A percentile compares a stretch with the other conserved stretches of the same genome.
Conservation (phyloP, 2,888 invertebrate species). For the Drosophila bunnanda region DNA sequence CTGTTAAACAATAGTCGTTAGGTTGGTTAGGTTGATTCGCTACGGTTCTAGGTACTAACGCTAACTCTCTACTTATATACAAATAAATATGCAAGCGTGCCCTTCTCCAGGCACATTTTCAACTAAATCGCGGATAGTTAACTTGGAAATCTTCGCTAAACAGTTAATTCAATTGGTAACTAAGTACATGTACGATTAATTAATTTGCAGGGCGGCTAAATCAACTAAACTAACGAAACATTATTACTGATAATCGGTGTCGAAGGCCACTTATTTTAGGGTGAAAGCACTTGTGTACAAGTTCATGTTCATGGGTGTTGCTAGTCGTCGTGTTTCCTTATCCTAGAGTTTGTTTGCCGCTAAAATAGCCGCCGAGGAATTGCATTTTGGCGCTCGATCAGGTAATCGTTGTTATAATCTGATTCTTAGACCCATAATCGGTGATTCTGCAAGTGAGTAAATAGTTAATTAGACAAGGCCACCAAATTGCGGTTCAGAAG, state of each 20-base stretch:
- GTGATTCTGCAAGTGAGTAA: constrained; percentile 84
- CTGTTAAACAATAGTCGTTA: constrained; percentile 58
- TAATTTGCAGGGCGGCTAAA: constrained; percentile 27
- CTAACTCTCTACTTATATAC: constrained; percentile 60
- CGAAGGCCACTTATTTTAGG: constrained; percentile 71
- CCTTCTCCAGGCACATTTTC: constrained; percentile 40
- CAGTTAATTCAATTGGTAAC: constrained; percentile 41
- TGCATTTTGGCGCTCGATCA: constrained; percentile 72
- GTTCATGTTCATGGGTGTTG: constrained; percentile 16
- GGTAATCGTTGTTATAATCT: constrained; percentile 86
- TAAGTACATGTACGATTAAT: constrained; percentile 40
- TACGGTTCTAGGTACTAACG: constrained; percentile 31
- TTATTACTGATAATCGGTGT: constrained; percentile 67
- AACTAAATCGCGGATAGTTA: constrained; percentile 49
- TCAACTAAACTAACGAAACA: constrained; percentile 36
- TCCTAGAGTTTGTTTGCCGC: constrained; percentile 19
- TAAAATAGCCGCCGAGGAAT: constrained; percentile 26
- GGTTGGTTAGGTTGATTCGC: constrained; percentile 54
- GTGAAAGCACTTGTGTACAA: constrained; percentile 59
- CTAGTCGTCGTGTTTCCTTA: constrained; percentile 28
- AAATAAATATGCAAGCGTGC: constrained; percentile 68
- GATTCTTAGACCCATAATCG: constrained; percentile 87
- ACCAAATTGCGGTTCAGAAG: fast-evolving
- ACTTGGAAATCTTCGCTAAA: constrained; percentile 36
- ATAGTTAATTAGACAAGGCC: neutral